Evolutionary conservation across 2,888 invertebrate genomes (phyloP).

Genomic region (Diadromus collaris): DNA sequence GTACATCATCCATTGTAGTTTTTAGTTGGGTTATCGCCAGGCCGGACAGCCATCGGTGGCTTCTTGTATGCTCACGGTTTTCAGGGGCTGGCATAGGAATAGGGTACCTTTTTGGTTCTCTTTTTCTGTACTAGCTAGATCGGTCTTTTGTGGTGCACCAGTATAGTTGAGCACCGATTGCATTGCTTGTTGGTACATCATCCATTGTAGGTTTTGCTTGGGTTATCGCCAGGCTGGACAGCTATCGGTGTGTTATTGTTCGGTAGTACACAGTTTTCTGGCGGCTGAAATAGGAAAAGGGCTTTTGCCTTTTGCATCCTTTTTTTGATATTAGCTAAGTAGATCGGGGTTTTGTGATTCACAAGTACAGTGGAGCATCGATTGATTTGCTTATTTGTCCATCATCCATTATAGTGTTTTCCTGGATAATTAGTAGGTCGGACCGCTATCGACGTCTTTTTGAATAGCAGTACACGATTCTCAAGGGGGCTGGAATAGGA

Average conservation of each 20-base stretch:
- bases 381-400: too few species aligned
- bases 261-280: background rate
- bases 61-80: background rate
- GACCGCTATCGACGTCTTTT: too few species aligned
- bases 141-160: background rate
- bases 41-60: background rate
- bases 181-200: background rate
- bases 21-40: background rate
- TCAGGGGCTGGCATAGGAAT: background rate
- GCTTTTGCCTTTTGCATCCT: background rate
- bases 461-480: too few species aligned
- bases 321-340: too few species aligned
- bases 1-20: background rate
- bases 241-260: background rate
- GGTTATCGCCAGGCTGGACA: background rate
- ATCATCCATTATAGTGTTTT: too few species aligned
- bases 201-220: conserved; percentile 3
- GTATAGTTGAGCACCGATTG: background rate
- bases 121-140: background rate
- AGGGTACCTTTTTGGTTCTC: background rate
- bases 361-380: too few species aligned
- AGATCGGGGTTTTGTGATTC: too few species aligned
- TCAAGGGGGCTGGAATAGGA: too few species aligned
- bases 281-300: background rate
- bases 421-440: too few species aligned